These are phyloP conservation scores for Ptyas mucosa DNA, from an alignment of 2,113 vertebrate species.

Conservation along the genomic window DNA sequence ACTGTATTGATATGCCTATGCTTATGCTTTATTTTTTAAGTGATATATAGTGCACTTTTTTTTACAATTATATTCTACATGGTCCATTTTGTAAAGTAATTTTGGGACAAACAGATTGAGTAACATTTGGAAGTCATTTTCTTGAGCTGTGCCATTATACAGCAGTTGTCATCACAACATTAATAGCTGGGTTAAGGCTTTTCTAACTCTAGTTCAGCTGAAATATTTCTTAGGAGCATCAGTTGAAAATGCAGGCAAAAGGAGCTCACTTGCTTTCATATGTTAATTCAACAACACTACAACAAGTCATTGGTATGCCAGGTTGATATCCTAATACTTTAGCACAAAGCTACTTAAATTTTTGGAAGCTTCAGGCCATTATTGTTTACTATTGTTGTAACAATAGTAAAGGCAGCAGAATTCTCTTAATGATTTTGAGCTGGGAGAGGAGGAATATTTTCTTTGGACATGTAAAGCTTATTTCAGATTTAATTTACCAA, in stretches of 20 bases:
- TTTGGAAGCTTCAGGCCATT: neutral
- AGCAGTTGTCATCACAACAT: neutral
- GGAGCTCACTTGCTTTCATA: neutral
- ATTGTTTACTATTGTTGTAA: neutral
- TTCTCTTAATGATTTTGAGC: neutral
- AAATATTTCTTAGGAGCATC: neutral
- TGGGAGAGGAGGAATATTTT: neutral
- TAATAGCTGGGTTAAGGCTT: neutral
- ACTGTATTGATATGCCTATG: neutral
- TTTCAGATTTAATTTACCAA: neutral
- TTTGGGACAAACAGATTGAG: neutral
- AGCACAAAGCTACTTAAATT: slow-evolving; percentile 32
- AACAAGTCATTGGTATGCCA: fast-evolving
- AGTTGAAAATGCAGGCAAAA: neutral
- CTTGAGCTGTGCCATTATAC: neutral
- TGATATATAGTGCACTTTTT: neutral
- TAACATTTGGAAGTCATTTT: neutral
- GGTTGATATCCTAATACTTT: fast-evolving
- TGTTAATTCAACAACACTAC: neutral
- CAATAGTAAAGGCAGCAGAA: neutral
- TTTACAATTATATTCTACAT: neutral
- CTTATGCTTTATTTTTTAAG: neutral
- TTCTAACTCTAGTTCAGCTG: neutral
- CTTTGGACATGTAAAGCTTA: neutral
- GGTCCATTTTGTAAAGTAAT: neutral